Conservation (phyloP, 2,888 invertebrate species). For the Synergus gifuensis region DNA sequence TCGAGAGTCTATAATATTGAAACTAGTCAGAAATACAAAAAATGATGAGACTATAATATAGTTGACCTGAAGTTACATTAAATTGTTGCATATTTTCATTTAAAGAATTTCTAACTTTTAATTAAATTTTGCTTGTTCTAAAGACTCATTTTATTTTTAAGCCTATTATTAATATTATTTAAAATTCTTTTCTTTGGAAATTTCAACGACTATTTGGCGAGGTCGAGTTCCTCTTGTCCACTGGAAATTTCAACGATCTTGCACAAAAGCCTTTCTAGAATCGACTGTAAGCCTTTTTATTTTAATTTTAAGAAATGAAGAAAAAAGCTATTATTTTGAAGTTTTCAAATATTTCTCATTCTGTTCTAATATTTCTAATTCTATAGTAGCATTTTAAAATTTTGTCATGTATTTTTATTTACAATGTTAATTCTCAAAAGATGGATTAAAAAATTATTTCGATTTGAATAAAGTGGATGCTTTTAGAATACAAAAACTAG, state of each 20-base stretch:
- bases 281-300: not conserved
- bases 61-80: not conserved
- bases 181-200: constrained; percentile 56
- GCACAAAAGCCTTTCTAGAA: constrained; percentile 38
- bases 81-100: not conserved
- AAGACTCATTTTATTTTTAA: too few species aligned
- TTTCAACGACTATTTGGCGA: constrained; percentile 63
- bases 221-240: constrained; percentile 52
- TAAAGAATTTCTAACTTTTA: too few species aligned
- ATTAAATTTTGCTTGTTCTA: too few species aligned
- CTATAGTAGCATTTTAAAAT: too few species aligned
- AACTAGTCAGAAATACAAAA: not conserved
- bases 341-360: too few species aligned
- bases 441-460: not conserved
- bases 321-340: too few species aligned
- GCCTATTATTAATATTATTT: not conserved
- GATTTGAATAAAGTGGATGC: not conserved
- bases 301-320: not conserved
- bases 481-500: not conserved
- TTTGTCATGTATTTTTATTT: too few species aligned
- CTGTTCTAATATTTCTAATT: too few species aligned
- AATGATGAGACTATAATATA: not conserved
- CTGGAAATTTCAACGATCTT: constrained; percentile 66
- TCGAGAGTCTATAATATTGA: not conserved
- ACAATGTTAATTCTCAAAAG: too few species aligned